Evolutionary conservation across 2,113 vertebrate species (phyloP).

Genomic region (Mirounga angustirostris): DNA sequence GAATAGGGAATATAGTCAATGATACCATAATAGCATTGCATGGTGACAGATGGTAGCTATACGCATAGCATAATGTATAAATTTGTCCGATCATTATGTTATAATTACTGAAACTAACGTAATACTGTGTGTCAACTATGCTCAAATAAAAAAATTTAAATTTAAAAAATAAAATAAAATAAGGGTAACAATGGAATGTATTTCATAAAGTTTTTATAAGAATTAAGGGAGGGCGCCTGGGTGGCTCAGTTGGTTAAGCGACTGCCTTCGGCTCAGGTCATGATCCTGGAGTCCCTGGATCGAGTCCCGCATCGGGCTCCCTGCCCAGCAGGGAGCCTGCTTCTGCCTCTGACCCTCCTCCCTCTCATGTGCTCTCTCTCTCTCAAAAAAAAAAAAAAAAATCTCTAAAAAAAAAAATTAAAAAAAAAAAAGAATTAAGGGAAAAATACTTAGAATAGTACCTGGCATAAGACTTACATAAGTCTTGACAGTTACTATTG

Average conservation of each 20-base stretch:
- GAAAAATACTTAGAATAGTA: not conserved
- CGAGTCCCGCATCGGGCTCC: too few relatives aligned
- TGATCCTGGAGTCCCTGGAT: too few relatives aligned
- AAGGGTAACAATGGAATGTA: not conserved
- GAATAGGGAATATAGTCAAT: not conserved
- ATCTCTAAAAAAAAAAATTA: too few relatives aligned
- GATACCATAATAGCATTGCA: not conserved
- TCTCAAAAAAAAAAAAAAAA: too few relatives aligned
- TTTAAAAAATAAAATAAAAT: not conserved
- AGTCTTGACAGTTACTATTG: not conserved
- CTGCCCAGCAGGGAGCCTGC: too few relatives aligned
- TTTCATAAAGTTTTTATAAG: conserved; percentile 4
- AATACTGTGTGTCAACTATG: not conserved
- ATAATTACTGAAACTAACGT: not conserved
- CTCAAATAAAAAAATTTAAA: not conserved
- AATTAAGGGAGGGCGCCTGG: not conserved
- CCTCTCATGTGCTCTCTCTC: too few relatives aligned
- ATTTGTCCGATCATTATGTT: not conserved
- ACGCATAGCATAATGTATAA: not conserved
- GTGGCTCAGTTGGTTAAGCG: too few relatives aligned
- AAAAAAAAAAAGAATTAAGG: not conserved
- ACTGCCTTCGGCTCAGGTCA: too few relatives aligned
- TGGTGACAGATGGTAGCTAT: not conserved
- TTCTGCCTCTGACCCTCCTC: too few relatives aligned
- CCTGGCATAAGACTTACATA: not conserved